Percentiles rank a stretch among this genome's conserved stretches.
phyloP scores from a whole-genome alignment of 2,888 invertebrate genomes.

The Cheilosia urbana region DNA sequence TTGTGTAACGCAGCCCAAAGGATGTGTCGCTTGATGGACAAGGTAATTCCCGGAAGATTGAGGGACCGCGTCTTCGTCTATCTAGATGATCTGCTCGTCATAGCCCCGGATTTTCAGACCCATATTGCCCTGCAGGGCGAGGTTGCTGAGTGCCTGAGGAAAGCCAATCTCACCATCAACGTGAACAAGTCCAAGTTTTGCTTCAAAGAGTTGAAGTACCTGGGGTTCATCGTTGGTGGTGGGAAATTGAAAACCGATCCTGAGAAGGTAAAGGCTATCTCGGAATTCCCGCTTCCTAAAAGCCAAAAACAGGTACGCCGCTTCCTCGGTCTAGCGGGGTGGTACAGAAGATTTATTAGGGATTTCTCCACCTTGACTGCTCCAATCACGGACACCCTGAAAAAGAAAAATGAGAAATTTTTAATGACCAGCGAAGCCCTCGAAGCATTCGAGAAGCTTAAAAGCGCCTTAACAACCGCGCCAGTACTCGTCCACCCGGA shows the following conservation, averaged over 20 bases:
- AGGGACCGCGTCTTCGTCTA: constrained; percentile 10
- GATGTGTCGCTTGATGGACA: constrained; percentile 53
- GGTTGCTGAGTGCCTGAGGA: constrained; percentile 11
- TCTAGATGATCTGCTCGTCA: constrained; percentile 2
- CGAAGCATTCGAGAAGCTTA: constrained; percentile 47
- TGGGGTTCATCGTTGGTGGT: neutral
- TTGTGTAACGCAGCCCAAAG: constrained; percentile 61
- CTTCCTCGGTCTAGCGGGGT: neutral
- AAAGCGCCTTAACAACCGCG: constrained; percentile 46
- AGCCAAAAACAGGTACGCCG: too few relatives aligned
- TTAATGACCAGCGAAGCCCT: constrained; percentile 40
- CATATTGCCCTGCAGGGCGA: constrained; percentile 37
- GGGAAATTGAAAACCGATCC: constrained; percentile 34
- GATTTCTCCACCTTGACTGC: neutral
- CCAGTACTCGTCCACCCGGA: constrained; percentile 62
- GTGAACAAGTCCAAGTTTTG: too few relatives aligned
- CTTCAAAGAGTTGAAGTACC: too few relatives aligned
- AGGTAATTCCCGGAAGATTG: neutral
- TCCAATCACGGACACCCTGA: neutral
- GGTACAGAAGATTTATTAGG: constrained; percentile 1
- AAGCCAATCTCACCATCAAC: too few relatives aligned
- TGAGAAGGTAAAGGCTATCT: too few relatives aligned
- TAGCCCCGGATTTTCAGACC: constrained; percentile 21
- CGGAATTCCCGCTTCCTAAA: neutral
- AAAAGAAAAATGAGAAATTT: constrained; percentile 1